phyloP scores from a whole-genome alignment of 1,140 invertebrate genomes.

The Drosophila elegans region DNA sequence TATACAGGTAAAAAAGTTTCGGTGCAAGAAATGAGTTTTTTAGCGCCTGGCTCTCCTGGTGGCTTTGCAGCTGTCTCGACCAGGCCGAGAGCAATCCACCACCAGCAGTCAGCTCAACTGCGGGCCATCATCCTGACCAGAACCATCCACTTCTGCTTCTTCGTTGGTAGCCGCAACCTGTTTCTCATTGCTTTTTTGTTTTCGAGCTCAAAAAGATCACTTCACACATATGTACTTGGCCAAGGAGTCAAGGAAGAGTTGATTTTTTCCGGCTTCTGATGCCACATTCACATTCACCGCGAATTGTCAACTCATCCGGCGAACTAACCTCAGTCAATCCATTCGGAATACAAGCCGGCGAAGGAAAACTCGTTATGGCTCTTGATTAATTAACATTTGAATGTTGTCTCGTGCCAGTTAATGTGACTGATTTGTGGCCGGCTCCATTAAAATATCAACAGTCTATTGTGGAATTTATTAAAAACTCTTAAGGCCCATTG shows the following conservation, averaged over 20 bases:
- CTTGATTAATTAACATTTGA: slow-evolving; percentile 73
- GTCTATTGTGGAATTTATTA: slow-evolving; percentile 51
- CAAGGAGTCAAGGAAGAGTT: slow-evolving; percentile 30
- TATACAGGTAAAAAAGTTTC: not conserved
- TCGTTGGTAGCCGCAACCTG: slow-evolving; percentile 36
- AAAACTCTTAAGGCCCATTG: slow-evolving; percentile 1
- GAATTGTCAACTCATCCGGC: slow-evolving; percentile 47
- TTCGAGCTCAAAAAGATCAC: slow-evolving; percentile 12
- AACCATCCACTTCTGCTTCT: slow-evolving; percentile 24
- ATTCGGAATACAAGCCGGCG: slow-evolving; percentile 40
- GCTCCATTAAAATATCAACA: slow-evolving; percentile 45
- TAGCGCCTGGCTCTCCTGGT: slow-evolving; percentile 30
- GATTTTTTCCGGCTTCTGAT: slow-evolving; percentile 35
- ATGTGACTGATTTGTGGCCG: slow-evolving; percentile 64
- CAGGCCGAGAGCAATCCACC: slow-evolving; percentile 28
- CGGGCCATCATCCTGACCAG: slow-evolving; percentile 36
- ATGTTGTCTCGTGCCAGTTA: slow-evolving; percentile 64
- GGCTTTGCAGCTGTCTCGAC: slow-evolving; percentile 54
- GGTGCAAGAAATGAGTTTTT: slow-evolving; percentile 49
- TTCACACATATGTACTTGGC: not conserved
- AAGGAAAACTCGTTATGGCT: slow-evolving; percentile 24
- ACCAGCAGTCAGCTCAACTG: slow-evolving; percentile 8
- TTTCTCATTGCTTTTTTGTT: slow-evolving; percentile 11
- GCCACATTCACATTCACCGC: not conserved
- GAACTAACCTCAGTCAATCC: slow-evolving; percentile 75